Percentiles rank a stretch among this genome's conserved stretches.
These are phyloP conservation scores for Cirrhinus molitorella DNA, from an alignment of 2,797 vertebrate species.

Conservation along the genomic window DNA sequence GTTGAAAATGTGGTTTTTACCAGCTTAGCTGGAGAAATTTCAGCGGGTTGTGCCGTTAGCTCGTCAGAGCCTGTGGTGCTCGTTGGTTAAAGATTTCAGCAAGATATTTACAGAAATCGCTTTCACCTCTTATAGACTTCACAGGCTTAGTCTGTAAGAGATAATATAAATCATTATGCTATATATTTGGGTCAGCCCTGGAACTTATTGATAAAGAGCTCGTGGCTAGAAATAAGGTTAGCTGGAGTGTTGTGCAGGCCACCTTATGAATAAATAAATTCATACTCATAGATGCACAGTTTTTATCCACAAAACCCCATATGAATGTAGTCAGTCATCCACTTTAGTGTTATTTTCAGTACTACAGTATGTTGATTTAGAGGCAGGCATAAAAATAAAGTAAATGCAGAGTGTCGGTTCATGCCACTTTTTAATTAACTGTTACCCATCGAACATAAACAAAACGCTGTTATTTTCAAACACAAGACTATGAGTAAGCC, in stretches of 20 bases:
- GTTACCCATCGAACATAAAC: background rate
- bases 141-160: background rate
- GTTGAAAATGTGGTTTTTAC: background rate
- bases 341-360: background rate
- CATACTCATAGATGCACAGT: background rate
- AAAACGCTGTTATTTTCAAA: background rate
- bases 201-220: background rate
- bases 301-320: background rate
- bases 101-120: background rate
- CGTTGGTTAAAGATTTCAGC: background rate
- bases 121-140: background rate
- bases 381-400: background rate
- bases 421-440: background rate
- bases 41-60: constrained; percentile 1
- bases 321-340: background rate
- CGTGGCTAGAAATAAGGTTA: constrained; percentile 15
- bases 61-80: background rate
- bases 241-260: background rate
- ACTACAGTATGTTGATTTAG: background rate
- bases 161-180: background rate
- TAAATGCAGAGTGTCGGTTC: background rate
- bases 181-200: background rate
- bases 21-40: background rate
- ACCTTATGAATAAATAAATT: background rate
- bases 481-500: background rate